Base-by-base conservation (phyloP, 2,113 vertebrate species). In the Thalassarche chlororhynchos region DNA sequence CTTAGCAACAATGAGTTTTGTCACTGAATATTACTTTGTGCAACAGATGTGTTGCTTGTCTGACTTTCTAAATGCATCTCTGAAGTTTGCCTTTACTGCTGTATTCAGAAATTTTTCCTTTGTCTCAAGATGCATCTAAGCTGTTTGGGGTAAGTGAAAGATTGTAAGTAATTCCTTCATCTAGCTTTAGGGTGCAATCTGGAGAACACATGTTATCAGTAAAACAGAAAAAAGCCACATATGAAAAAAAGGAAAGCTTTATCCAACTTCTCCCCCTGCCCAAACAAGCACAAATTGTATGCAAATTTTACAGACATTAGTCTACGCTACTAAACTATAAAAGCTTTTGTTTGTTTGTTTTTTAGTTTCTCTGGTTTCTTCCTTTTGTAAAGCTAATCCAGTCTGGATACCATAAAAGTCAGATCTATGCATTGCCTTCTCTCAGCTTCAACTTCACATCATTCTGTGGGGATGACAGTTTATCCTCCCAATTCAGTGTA, bases 141-240 rank as follows among this genome's bases (percentile, higher is more conserved):
- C 13, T 93, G 74, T 60, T 81, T 38, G 64, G 90, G 42, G n/a
- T 83, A 95, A 94, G 2, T 55, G 47, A 80, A 95, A 83, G 65
- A 92, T 61, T 78, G 6, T 51, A 86, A 92, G 76, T 92, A 88
- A 78, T 62, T 93, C 88, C 52, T 93, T 84, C 88, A 49, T 94
- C 76, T 93, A 84, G 72, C 89, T 92, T 76, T 81, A 96, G 94
- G 80, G 82, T 92, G 55, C 89, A 97, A 95, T 96, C 85, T 96
- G 94, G 87, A 96, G 44, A 96, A 85, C 95, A 96, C n/a, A 83
- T 96, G 95, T 78, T 94, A 95, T 90, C 93, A 83, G 78, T 60
- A 74, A 83, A 83, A 18, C 54, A 55, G 34, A 7, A 96, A 96
- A 81, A 81, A 91, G 17, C 28, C 76, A 72, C 70, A 88, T 44